phyloP scores from a whole-genome alignment of 2,888 invertebrate genomes.

The Trypoxylon attenuatum region DNA sequence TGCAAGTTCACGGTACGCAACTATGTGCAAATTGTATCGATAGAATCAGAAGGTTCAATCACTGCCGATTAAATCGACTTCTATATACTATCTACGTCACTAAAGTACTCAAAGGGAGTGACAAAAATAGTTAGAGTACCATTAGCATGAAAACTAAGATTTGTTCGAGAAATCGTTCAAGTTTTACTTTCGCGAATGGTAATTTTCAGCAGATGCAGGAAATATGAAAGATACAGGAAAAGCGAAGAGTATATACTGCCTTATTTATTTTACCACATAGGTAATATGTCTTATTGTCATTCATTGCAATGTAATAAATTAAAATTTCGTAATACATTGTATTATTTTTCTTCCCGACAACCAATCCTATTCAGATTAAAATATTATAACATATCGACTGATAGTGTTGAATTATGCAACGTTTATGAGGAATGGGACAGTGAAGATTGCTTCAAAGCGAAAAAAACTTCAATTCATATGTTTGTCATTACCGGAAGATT shows the following conservation, averaged over 20 bases:
- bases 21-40: conserved; percentile 39
- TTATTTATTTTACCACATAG: conserved; percentile 72
- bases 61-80: conserved; percentile 59
- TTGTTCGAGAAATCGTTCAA: too few species aligned
- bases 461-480: conserved; percentile 8
- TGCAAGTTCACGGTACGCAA: conserved; percentile 28
- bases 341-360: not conserved
- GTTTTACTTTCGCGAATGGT: too few species aligned
- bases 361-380: too few species aligned
- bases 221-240: conserved; percentile 40
- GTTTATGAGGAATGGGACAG: too few species aligned
- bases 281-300: conserved; percentile 68
- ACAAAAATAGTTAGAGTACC: not conserved
- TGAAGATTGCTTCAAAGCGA: conserved; percentile 18
- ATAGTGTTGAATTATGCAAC: too few species aligned
- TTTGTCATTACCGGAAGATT: conserved; percentile 18
- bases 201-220: conserved; percentile 31
- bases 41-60: conserved; percentile 48
- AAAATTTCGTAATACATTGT: conserved; percentile 58
- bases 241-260: conserved; percentile 69
- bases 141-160: not conserved
- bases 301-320: conserved; percentile 67
- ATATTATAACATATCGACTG: too few species aligned
- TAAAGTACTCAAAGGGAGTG: conserved; percentile 25
- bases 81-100: conserved; percentile 29